A percentile compares a stretch with the other conserved stretches of the same genome.
These are phyloP conservation scores for Neoscelio sp. DNA, from an alignment of 2,888 invertebrate species.

Conservation along the genomic window DNA sequence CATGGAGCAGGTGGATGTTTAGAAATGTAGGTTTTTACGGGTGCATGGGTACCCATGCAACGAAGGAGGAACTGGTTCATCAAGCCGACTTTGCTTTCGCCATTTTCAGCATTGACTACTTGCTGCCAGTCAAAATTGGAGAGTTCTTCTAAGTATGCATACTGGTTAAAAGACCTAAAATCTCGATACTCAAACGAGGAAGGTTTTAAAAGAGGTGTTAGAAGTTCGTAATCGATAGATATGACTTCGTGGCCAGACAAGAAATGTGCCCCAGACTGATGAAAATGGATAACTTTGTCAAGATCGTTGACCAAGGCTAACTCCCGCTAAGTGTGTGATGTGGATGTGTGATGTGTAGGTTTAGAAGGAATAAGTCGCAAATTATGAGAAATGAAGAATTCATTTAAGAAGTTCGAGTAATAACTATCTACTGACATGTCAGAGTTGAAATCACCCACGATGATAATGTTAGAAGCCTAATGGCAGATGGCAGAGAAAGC, in stretches of 20 bases:
- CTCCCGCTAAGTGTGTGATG: constrained; percentile 7
- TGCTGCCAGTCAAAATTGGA: too few species aligned
- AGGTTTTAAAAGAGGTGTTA: too few species aligned
- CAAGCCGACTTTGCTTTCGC: too few species aligned
- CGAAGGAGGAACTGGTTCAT: neutral
- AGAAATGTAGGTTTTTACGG: neutral
- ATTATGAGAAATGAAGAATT: neutral
- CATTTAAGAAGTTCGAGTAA: too few species aligned
- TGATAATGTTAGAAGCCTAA: too few species aligned
- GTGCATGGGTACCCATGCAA: neutral
- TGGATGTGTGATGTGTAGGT: constrained; percentile 17
- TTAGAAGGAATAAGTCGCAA: neutral
- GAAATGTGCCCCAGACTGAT: constrained; percentile 7
- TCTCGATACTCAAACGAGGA: too few species aligned
- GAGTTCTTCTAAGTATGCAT: too few species aligned
- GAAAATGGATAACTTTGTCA: neutral
- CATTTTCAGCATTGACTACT: too few species aligned
- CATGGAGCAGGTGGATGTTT: constrained; percentile 15
- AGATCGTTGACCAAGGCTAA: constrained; percentile 10
- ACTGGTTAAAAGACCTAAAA: too few species aligned
- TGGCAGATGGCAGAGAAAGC: too few species aligned
- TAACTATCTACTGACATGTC: too few species aligned
- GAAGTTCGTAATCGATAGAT: neutral
- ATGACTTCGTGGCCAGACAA: constrained; percentile 7
- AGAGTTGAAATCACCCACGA: too few species aligned